A percentile compares a stretch with the other conserved stretches of the same genome.
phyloP scores from a whole-genome alignment of 2,797 vertebrate species.

The Parotocinclus haroldoi region DNA sequence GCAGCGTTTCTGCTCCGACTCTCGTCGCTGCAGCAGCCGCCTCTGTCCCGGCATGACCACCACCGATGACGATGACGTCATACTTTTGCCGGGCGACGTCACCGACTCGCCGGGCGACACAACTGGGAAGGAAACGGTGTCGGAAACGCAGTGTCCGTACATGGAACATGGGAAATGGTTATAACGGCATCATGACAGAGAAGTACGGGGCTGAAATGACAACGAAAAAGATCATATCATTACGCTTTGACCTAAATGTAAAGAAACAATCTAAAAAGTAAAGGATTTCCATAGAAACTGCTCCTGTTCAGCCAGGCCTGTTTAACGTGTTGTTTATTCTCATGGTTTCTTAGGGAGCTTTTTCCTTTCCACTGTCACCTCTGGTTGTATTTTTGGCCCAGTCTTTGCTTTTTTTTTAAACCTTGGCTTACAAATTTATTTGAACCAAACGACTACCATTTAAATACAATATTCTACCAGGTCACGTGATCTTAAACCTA shows the following conservation, averaged over 20 bases:
- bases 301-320: background rate
- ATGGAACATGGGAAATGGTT: slow-evolving; percentile 57
- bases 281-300: too few relatives aligned
- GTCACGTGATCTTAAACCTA: too few relatives aligned
- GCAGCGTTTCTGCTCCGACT: slow-evolving; percentile 79
- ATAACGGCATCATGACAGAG: background rate
- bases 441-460: too few relatives aligned
- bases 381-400: too few relatives aligned
- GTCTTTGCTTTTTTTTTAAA: too few relatives aligned
- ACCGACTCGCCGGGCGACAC: slow-evolving; percentile 46
- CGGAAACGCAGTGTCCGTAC: slow-evolving; percentile 52
- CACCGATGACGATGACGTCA: slow-evolving; percentile 80
- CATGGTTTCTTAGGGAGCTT: too few relatives aligned
- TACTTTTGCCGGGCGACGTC: slow-evolving; percentile 54
- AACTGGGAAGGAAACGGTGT: slow-evolving; percentile 38
- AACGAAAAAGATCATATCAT: slow-evolving; percentile 6
- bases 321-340: too few relatives aligned
- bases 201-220: background rate
- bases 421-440: too few relatives aligned
- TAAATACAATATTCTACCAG: too few relatives aligned
- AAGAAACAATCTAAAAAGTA: background rate
- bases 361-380: too few relatives aligned
- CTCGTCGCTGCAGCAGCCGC: slow-evolving; percentile 78
- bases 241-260: too few relatives aligned
- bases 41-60: slow-evolving; percentile 78